Percentiles rank a stretch among this genome's conserved stretches.
phyloP scores from a whole-genome alignment of 2,113 vertebrate species.

The Pheucticus melanocephalus region DNA sequence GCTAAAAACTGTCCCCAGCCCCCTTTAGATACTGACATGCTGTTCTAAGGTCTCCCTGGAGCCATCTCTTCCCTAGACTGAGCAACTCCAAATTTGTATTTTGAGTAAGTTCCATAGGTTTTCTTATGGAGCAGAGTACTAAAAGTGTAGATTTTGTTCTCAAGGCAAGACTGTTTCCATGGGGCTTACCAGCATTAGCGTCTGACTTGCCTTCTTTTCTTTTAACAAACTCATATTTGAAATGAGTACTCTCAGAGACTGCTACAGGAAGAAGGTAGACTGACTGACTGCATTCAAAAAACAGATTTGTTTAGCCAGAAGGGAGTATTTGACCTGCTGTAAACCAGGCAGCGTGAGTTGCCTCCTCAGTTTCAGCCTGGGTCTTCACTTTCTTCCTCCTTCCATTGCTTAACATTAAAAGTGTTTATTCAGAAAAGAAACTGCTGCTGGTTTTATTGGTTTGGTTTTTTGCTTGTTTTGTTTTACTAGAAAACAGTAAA shows the following conservation, averaged over 20 bases:
- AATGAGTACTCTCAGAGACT: neutral
- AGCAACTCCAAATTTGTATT: neutral
- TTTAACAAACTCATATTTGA: neutral
- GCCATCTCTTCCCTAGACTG: neutral
- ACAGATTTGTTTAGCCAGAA: neutral
- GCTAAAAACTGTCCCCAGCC: neutral
- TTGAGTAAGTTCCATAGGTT: neutral
- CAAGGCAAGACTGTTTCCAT: neutral
- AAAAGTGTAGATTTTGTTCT: neutral
- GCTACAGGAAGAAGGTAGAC: neutral
- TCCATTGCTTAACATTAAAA: neutral
- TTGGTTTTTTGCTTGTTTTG: neutral
- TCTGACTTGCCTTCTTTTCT: neutral
- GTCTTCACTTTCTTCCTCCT: neutral
- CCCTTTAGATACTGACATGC: neutral
- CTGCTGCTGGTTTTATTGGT: neutral
- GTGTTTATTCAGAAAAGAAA: neutral
- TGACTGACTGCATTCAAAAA: neutral
- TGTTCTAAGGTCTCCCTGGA: neutral
- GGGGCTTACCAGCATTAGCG: neutral
- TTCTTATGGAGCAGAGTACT: neutral
- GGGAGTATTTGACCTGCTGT: neutral
- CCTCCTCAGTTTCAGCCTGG: neutral
- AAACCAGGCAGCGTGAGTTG: neutral
- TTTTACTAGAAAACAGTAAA: neutral